A percentile compares a stretch with the other conserved stretches of the same genome.
These are phyloP conservation scores for Himalopsyche anomala DNA, from an alignment of 2,888 invertebrate species.

Conservation along the genomic window DNA sequence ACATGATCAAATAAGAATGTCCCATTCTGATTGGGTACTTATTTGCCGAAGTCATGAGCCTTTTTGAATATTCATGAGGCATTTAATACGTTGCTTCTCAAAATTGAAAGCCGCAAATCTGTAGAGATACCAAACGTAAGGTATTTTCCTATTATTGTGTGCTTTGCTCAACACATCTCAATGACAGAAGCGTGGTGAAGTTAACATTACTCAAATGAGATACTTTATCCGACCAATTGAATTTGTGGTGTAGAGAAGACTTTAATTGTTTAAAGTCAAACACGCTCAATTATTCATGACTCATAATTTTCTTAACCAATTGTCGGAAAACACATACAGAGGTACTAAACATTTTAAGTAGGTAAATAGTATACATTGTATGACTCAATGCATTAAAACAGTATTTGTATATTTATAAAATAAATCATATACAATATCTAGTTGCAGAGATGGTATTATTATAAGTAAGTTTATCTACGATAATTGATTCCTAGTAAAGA, in stretches of 20 bases:
- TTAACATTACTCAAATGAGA: not conserved
- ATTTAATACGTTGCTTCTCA: slow-evolving; percentile 5
- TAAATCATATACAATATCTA: too few species aligned
- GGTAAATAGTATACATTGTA: too few species aligned
- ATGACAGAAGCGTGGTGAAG: not conserved
- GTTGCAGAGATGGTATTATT: too few species aligned
- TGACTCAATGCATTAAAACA: too few species aligned
- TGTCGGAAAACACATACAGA: not conserved
- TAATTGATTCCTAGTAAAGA: too few species aligned
- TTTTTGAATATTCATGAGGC: slow-evolving; percentile 31
- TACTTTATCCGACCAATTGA: slow-evolving; percentile 2
- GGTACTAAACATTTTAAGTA: too few species aligned
- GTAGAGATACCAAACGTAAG: slow-evolving; percentile 12
- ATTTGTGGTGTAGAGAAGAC: slow-evolving; percentile 1
- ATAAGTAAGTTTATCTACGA: too few species aligned
- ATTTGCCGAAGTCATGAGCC: not conserved
- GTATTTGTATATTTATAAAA: too few species aligned
- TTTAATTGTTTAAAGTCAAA: not conserved
- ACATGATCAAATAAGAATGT: not conserved
- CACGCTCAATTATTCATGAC: not conserved
- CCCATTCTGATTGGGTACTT: not conserved
- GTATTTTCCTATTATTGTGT: slow-evolving; percentile 2
- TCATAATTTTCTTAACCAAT: slow-evolving; percentile 1
- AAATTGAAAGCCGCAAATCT: slow-evolving; percentile 34
- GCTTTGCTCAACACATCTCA: not conserved